Percentiles rank a stretch among this genome's conserved stretches.
These are phyloP conservation scores for Cerastoderma edule DNA, from an alignment of 2,888 invertebrate genomes.

Conservation along the genomic window DNA sequence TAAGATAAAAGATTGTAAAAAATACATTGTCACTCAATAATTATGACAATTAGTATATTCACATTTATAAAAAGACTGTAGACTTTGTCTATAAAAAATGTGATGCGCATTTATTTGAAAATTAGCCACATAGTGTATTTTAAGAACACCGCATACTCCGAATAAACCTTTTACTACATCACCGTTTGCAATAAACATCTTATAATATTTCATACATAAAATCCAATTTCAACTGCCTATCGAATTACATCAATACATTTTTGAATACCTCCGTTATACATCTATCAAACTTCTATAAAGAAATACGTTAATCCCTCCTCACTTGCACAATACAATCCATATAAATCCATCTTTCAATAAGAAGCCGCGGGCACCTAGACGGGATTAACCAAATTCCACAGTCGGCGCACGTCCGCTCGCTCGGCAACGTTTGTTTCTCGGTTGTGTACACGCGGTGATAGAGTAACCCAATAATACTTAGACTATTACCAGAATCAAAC, in stretches of 20 bases:
- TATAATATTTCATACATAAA: not conserved
- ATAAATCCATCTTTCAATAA: not conserved
- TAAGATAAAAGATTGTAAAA: too few relatives aligned
- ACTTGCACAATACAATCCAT: not conserved
- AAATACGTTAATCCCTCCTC: not conserved
- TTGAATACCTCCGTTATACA: not conserved
- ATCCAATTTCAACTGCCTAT: not conserved
- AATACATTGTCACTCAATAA: too few relatives aligned
- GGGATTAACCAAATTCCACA: constrained; percentile 12
- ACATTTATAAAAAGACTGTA: too few relatives aligned
- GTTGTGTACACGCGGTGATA: constrained; percentile 2
- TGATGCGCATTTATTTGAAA: too few relatives aligned
- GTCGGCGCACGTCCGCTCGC: constrained; percentile 6
- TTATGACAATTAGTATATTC: too few relatives aligned
- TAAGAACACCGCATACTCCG: not conserved
- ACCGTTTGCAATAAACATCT: not conserved
- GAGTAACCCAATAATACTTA: constrained; percentile 18
- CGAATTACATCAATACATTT: not conserved
- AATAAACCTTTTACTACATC: not conserved
- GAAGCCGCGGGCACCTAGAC: not conserved
- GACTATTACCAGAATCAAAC: constrained; percentile 19
- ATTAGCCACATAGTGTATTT: not conserved
- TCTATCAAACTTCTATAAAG: not conserved
- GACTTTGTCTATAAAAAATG: too few relatives aligned
- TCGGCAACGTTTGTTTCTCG: constrained; percentile 10